These are phyloP conservation scores for Antrozous pallidus DNA, from an alignment of 2,797 vertebrate species.

Conservation along the genomic window DNA sequence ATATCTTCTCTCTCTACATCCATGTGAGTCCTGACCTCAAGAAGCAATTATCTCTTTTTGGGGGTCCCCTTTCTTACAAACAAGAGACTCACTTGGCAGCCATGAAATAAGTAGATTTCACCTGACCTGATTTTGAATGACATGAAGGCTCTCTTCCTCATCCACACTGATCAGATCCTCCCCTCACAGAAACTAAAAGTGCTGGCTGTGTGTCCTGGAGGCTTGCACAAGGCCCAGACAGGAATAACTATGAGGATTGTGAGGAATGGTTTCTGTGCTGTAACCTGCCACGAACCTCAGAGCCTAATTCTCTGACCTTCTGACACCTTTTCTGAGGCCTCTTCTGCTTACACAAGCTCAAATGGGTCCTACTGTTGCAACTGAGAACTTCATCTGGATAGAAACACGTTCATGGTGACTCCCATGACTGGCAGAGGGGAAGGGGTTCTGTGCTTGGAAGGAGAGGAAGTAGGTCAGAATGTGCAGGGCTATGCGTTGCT, in stretches of 20 bases:
- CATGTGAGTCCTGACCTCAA: no score
- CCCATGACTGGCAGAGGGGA: not conserved
- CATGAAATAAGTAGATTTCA: not conserved
- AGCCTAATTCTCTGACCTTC: not conserved
- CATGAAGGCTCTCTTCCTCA: not conserved
- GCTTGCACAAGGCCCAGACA: not conserved
- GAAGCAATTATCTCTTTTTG: no score
- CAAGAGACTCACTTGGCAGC: no score
- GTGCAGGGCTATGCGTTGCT: not conserved
- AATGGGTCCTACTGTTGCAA: not conserved
- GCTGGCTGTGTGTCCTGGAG: not conserved
- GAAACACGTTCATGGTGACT: not conserved
- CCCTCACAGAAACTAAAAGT: not conserved
- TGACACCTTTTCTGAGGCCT: not conserved
- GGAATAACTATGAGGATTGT: not conserved
- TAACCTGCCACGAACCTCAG: not conserved
- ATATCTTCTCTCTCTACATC: no score
- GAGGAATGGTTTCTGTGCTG: not conserved
- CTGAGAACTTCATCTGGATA: not conserved
- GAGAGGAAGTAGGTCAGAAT: not conserved
- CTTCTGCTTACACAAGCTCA: not conserved
- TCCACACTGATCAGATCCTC: not conserved
- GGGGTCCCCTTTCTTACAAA: no score
- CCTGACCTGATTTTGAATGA: not conserved
- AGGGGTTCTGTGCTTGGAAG: not conserved